Evolutionary conservation across 2,888 invertebrate genomes (phyloP).

Genomic region (Scaptomyza parva): DNA sequence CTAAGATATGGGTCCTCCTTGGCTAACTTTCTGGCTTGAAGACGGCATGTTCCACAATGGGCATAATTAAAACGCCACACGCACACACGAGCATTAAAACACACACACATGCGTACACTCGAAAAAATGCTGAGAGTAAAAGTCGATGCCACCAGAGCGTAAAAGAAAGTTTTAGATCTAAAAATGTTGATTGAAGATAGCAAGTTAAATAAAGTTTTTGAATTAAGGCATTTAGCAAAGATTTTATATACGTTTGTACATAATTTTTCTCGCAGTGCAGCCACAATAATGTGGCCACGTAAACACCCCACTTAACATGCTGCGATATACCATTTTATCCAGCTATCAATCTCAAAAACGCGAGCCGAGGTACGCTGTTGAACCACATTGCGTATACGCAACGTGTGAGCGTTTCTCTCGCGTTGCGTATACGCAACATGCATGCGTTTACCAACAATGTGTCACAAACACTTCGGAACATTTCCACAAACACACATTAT

Average conservation of each 20-base stretch:
- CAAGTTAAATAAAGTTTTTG: too few species aligned
- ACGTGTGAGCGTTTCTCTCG: constrained; percentile 15
- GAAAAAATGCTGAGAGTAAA: not conserved
- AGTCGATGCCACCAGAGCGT: too few species aligned
- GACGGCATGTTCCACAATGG: constrained; percentile 34
- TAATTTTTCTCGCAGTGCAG: not conserved
- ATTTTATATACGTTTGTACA: not conserved
- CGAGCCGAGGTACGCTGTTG: constrained; percentile 19
- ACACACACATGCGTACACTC: constrained; percentile 9
- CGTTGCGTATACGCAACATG: constrained; percentile 59
- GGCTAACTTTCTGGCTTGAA: constrained; percentile 44
- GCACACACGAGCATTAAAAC: constrained; percentile 2
- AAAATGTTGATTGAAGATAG: too few species aligned
- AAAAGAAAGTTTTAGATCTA: too few species aligned
- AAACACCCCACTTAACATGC: constrained; percentile 72
- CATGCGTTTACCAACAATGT: constrained; percentile 50
- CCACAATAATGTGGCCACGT: constrained; percentile 33
- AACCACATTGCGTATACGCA: constrained; percentile 58
- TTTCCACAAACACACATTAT: constrained; percentile 26
- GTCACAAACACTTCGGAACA: constrained; percentile 37
- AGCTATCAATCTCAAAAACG: constrained; percentile 67
- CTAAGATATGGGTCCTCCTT: constrained; percentile 16
- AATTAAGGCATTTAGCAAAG: too few species aligned
- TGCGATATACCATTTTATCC: constrained; percentile 74
- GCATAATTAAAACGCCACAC: constrained; percentile 54